Evolutionary conservation across 2,113 vertebrate species (phyloP).

Genomic region (Oreochromis tanganicae): DNA sequence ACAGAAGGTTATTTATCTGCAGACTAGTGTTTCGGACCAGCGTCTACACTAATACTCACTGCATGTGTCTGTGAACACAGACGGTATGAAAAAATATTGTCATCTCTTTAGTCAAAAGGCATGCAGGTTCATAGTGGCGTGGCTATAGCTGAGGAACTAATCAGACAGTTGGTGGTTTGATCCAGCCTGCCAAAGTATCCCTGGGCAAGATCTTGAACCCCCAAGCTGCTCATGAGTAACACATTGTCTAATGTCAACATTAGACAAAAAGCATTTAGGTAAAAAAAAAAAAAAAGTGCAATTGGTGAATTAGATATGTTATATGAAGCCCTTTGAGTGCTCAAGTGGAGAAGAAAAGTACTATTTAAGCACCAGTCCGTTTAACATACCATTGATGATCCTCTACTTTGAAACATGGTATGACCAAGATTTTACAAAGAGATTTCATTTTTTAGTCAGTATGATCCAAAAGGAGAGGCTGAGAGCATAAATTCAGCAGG

Average conservation of each 20-base stretch:
- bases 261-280: not conserved
- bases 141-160: not conserved
- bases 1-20: not conserved
- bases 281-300: not conserved
- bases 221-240: not conserved
- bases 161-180: not conserved
- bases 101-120: not conserved
- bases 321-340: not conserved
- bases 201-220: not conserved
- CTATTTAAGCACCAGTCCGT: fast-evolving
- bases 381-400: not conserved
- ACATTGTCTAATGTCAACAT: not conserved
- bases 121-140: not conserved
- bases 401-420: not conserved
- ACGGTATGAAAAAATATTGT: not conserved
- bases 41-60: not conserved
- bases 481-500: not conserved
- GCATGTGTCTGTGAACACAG: not conserved
- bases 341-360: not conserved
- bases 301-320: not conserved
- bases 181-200: not conserved
- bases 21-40: not conserved
- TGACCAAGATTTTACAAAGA: not conserved
- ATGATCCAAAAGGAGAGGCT: not conserved
- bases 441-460: not conserved